These are phyloP conservation scores for Leuctra nigra DNA, from an alignment of 2,888 invertebrate species.

Conservation along the genomic window DNA sequence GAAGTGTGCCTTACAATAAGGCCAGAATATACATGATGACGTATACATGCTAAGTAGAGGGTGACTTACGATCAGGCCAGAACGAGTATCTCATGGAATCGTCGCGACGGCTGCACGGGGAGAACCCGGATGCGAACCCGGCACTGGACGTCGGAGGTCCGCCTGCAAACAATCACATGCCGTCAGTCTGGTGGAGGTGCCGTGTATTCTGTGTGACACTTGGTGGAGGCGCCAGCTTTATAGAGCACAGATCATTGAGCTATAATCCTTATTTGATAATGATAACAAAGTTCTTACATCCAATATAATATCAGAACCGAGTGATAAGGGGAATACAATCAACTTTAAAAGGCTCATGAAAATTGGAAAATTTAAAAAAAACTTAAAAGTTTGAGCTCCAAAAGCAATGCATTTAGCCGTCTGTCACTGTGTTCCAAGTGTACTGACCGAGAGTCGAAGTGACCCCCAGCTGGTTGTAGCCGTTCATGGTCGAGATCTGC, in stretches of 20 bases:
- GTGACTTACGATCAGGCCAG: slow-evolving; percentile 25
- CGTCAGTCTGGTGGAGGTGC: neutral
- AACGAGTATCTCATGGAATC: slow-evolving; percentile 26
- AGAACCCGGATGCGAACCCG: slow-evolving; percentile 29
- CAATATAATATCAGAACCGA: neutral
- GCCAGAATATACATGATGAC: neutral
- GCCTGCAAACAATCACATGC: slow-evolving; percentile 21
- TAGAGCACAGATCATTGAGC: neutral
- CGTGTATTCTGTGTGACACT: neutral
- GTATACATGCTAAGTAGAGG: neutral
- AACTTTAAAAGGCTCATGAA: too few species aligned
- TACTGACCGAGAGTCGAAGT: slow-evolving; percentile 41
- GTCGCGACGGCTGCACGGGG: slow-evolving; percentile 30
- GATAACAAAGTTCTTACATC: too few species aligned
- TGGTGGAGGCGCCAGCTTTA: neutral
- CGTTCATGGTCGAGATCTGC: slow-evolving; percentile 42
- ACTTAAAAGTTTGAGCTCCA: too few species aligned
- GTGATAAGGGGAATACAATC: too few species aligned
- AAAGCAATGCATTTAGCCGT: too few species aligned
- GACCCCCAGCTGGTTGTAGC: slow-evolving; percentile 41
- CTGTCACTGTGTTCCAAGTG: neutral
- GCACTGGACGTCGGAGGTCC: slow-evolving; percentile 28
- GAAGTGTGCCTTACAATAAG: neutral
- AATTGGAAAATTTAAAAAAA: neutral
- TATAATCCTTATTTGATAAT: too few species aligned